Percentiles rank a stretch among this genome's conserved stretches.
These are phyloP conservation scores for Tuberolachnus salignus DNA, from an alignment of 2,888 invertebrate species.

Conservation along the genomic window DNA sequence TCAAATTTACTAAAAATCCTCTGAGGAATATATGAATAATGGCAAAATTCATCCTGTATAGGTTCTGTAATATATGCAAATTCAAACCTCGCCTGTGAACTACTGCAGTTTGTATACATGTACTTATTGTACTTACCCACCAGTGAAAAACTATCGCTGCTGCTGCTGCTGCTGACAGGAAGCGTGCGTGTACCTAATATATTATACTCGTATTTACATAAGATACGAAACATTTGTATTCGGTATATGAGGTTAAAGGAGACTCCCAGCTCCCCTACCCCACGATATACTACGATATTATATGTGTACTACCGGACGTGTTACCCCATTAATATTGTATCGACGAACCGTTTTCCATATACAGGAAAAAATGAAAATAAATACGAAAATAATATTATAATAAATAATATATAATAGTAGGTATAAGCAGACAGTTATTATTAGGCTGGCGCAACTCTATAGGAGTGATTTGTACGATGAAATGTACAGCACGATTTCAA, in stretches of 20 bases:
- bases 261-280: too few species aligned
- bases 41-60: too few species aligned
- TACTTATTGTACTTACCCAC: background rate
- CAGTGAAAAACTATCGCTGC: background rate
- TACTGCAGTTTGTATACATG: too few species aligned
- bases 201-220: constrained; percentile 16
- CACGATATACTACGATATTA: background rate
- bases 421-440: too few species aligned
- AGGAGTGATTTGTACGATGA: too few species aligned
- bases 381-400: too few species aligned
- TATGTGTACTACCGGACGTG: constrained; percentile 33
- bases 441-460: too few species aligned
- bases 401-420: too few species aligned
- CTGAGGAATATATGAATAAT: too few species aligned
- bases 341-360: background rate
- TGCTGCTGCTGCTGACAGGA: background rate
- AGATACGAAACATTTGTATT: constrained; percentile 24
- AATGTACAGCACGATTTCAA: too few species aligned
- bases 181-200: constrained; percentile 18
- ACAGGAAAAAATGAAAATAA: too few species aligned
- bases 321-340: constrained; percentile 48
- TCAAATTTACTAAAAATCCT: too few species aligned
- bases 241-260: constrained; percentile 7
- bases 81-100: background rate
- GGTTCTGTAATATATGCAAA: constrained; percentile 18